Evolutionary conservation across 2,113 vertebrate species (phyloP).

Genomic region (Istiophorus platypterus): DNA sequence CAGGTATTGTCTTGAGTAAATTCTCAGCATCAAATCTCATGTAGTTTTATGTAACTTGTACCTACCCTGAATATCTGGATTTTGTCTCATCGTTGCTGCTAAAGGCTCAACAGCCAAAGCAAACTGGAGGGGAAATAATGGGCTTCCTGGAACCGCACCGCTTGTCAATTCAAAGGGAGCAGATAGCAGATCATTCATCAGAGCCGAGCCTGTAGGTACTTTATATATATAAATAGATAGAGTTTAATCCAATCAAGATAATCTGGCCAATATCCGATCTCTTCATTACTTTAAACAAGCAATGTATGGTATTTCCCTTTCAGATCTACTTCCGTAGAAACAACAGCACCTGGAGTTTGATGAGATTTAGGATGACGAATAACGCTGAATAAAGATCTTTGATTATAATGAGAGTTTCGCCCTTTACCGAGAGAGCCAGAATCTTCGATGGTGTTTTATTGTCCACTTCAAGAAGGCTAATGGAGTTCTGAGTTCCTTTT

Average conservation of each 20-base stretch:
- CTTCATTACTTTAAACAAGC: background rate
- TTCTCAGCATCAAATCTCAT: background rate
- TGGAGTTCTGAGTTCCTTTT: too few relatives aligned
- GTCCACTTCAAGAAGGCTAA: too few relatives aligned
- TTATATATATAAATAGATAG: background rate
- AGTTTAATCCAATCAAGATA: background rate
- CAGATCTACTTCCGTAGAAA: background rate
- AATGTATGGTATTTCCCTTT: background rate
- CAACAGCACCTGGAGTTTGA: background rate
- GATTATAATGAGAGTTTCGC: too few relatives aligned
- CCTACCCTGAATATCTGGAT: background rate
- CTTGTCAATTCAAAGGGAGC: background rate
- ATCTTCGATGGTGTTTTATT: too few relatives aligned
- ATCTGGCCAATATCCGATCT: background rate
- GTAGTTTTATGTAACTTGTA: background rate
- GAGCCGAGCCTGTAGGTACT: background rate
- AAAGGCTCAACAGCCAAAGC: background rate
- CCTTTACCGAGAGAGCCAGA: too few relatives aligned
- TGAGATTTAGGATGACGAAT: background rate
- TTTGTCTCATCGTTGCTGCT: background rate
- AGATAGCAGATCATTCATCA: background rate
- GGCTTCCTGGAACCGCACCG: too few relatives aligned
- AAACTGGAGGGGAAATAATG: background rate
- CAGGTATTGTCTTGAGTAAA: too few relatives aligned
- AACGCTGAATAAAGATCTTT: too few relatives aligned